Evolutionary conservation across 2,797 vertebrate genomes (phyloP), one percentile per base, ranked within the genome.

Genomic region (Myotis findleyi): DNA sequence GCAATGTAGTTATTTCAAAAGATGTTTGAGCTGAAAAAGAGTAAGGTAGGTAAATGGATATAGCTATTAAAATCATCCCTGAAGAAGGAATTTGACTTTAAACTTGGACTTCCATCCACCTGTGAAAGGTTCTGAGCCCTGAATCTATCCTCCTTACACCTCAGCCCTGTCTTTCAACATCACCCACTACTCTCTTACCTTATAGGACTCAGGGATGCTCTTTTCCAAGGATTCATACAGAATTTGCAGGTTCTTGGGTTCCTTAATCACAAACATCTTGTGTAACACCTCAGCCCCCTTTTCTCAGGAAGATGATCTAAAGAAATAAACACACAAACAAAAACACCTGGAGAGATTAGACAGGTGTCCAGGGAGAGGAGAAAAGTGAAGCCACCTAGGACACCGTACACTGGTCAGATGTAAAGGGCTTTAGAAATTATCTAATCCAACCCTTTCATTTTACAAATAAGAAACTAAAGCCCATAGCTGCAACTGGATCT

Each of bases 251-350:
- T 82, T 30, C 64, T 51, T 71, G 47, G 51, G 1, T 23, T 84
- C 83, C 12, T 17, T 64, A 76, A 94, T 57, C 53, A 91, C 83
- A 57, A 91, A 44, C 95, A 94, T 93, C 84, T 76, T 83, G 17
- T 3, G 38, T 25, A 49, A 36, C 3, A 41, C 30, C 68, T 81
- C n/a, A 55, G 30, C 3, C 20, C 27, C 38, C 18, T 77, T 64
- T 12, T 53, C 17, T 41, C n/a, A 38, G 71, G 36, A 94, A 77
- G 33, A 71, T 41, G 13, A 69, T 27, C 51, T 95, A 57, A 47
- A 44, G 33, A 92, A 81, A 91, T 14, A 64, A 68, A 55, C 66
- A 86, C 49, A 86, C 2, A 57, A 68, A 95, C 20, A 76, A 36
- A 71, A 76, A 21, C 3, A n/a, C 7, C 44, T 85, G 36, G n/a